Conservation (phyloP, 2,113 vertebrate genomes). For the Ictalurus punctatus region DNA sequence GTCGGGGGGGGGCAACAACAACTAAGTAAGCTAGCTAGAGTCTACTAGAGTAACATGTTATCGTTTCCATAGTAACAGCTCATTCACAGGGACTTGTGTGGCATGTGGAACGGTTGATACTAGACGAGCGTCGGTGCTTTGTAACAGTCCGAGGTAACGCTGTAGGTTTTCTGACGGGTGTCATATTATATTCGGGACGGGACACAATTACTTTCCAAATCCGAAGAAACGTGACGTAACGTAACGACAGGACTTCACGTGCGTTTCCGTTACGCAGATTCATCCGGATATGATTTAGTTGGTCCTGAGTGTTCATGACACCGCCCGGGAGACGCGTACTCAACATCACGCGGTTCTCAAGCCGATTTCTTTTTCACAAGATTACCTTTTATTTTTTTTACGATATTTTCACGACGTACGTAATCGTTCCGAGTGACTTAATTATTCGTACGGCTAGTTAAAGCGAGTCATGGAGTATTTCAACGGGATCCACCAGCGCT, state of each 20-base stretch:
- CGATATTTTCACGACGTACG: not conserved
- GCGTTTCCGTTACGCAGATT: too few relatives aligned
- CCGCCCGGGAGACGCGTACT: not conserved
- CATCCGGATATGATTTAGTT: not conserved
- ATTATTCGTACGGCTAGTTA: not conserved
- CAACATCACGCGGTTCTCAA: not conserved
- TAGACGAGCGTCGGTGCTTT: not conserved
- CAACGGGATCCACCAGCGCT: too few relatives aligned
- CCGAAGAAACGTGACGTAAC: not conserved
- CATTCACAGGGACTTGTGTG: too few relatives aligned
- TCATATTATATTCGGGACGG: not conserved
- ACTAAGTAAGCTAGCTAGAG: too few relatives aligned
- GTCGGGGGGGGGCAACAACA: too few relatives aligned
- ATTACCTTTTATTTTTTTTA: not conserved
- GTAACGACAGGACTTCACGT: not conserved
- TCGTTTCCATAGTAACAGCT: not conserved
- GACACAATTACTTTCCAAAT: not conserved
- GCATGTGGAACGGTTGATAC: not conserved
- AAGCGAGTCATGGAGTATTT: not conserved
- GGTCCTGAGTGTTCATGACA: not conserved
- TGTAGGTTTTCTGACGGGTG: not conserved
- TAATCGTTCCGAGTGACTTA: not conserved
- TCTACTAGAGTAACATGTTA: not conserved
- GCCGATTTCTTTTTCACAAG: not conserved
- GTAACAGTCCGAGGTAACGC: not conserved